phyloP scores from a whole-genome alignment of 1,140 invertebrate species.

The Mercenaria mercenaria region DNA sequence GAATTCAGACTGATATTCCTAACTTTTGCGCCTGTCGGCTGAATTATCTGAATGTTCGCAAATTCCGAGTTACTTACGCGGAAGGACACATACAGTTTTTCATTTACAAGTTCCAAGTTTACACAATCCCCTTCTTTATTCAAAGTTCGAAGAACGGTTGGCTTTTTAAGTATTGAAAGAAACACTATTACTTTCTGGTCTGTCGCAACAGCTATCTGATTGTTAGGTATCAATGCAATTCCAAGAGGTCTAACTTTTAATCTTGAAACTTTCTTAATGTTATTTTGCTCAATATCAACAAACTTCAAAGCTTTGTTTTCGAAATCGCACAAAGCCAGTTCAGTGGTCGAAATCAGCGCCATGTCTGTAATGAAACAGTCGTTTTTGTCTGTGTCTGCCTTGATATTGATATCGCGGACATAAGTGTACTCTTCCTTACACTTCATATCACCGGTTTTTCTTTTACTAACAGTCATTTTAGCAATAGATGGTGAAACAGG shows the following conservation, averaged over 20 bases:
- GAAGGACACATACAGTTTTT: background rate
- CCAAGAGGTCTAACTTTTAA: background rate
- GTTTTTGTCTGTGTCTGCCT: background rate
- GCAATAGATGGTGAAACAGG: background rate
- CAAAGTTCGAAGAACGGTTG: background rate
- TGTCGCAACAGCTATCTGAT: background rate
- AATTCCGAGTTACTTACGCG: no score
- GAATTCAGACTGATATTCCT: background rate
- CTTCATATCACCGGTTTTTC: background rate
- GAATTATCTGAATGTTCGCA: no score
- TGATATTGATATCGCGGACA: background rate
- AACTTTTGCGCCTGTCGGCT: background rate
- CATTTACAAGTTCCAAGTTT: background rate
- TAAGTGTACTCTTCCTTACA: background rate
- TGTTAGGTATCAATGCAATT: background rate
- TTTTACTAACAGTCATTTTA: background rate
- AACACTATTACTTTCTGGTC: background rate
- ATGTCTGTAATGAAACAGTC: background rate
- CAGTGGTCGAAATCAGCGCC: background rate
- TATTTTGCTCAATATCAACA: background rate
- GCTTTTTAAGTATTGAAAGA: background rate
- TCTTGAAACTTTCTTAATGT: background rate
- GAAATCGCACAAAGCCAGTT: background rate
- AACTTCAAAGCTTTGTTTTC: background rate
- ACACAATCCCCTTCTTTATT: background rate